Evolutionary conservation across 2,797 vertebrate species (phyloP).

Genomic region (Myotis vivesi): DNA sequence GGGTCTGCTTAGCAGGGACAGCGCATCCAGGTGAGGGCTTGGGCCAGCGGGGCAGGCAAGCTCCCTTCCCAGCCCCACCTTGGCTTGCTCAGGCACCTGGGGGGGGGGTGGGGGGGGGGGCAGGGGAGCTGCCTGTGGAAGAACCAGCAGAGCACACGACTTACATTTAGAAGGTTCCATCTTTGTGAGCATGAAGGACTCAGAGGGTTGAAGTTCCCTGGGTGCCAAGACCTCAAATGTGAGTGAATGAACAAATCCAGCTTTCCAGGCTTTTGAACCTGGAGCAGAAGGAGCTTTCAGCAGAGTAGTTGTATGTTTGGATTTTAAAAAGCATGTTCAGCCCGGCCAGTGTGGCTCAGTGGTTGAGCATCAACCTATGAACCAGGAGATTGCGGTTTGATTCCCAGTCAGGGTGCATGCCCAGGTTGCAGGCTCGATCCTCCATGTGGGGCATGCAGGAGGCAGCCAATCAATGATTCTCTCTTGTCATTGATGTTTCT

Average conservation of each 20-base stretch:
- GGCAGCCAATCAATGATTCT: too few species aligned
- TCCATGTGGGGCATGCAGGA: too few species aligned
- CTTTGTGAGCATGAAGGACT: not conserved
- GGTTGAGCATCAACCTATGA: too few species aligned
- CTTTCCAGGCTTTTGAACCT: constrained; percentile 30
- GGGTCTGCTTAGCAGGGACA: not conserved
- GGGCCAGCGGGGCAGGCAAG: not conserved
- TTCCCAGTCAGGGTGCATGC: too few species aligned
- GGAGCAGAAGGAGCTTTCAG: not conserved
- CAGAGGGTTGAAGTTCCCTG: not conserved
- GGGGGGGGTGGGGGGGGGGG: not conserved
- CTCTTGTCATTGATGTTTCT: too few species aligned
- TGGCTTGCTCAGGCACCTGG: not conserved
- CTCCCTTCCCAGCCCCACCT: not conserved
- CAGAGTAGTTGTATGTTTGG: not conserved
- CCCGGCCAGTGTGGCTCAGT: too few species aligned
- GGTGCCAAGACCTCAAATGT: not conserved
- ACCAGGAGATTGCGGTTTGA: too few species aligned
- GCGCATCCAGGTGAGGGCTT: not conserved
- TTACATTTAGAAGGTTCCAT: not conserved
- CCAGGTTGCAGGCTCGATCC: too few species aligned
- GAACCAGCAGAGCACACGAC: not conserved
- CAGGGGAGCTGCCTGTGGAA: not conserved
- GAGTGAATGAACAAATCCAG: not conserved
- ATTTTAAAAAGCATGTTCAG: not conserved